phyloP scores from a whole-genome alignment of 1,140 invertebrate genomes.

The Monochamus saltuarius region DNA sequence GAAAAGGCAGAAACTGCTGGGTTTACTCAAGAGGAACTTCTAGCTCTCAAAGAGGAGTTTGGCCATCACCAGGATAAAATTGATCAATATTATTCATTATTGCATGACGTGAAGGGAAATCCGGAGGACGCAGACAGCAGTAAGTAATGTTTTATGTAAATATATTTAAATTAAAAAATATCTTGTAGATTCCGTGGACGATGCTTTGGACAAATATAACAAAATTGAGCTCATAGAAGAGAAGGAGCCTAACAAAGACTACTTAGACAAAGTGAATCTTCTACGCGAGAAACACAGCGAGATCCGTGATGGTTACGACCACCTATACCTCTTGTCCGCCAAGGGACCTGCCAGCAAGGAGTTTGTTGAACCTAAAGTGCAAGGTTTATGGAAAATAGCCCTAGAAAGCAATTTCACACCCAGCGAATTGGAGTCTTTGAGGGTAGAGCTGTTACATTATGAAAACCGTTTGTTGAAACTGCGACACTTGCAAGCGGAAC shows the following conservation, averaged over 20 bases:
- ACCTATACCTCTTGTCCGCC: conserved; percentile 70
- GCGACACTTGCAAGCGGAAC: conserved; percentile 76
- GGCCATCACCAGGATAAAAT: conserved; percentile 90
- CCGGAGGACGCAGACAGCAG: conserved; percentile 58
- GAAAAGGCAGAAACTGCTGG: conserved; percentile 82
- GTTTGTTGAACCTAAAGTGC: conserved; percentile 87
- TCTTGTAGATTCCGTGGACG: conserved; percentile 55
- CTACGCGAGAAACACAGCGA: conserved; percentile 76
- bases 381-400: conserved; percentile 83
- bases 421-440: conserved; percentile 80
- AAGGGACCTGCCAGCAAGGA: conserved; percentile 76
- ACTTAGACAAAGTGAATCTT: conserved; percentile 66
- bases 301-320: conserved; percentile 78
- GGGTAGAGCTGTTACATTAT: conserved; percentile 86
- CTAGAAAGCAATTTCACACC: conserved; percentile 75
- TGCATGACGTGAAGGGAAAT: conserved; percentile 66
- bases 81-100: conserved; percentile 81
- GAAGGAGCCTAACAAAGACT: conserved; percentile 64
- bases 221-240: conserved; percentile 63
- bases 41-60: conserved; percentile 86
- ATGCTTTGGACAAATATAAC: conserved; percentile 59
- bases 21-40: conserved; percentile 79
- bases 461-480: conserved; percentile 80
- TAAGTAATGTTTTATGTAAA: conserved; percentile 47
- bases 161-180: conserved; percentile 12